These are phyloP conservation scores for Limnephilus rhombicus DNA, from an alignment of 2,888 invertebrate species.

Conservation along the genomic window DNA sequence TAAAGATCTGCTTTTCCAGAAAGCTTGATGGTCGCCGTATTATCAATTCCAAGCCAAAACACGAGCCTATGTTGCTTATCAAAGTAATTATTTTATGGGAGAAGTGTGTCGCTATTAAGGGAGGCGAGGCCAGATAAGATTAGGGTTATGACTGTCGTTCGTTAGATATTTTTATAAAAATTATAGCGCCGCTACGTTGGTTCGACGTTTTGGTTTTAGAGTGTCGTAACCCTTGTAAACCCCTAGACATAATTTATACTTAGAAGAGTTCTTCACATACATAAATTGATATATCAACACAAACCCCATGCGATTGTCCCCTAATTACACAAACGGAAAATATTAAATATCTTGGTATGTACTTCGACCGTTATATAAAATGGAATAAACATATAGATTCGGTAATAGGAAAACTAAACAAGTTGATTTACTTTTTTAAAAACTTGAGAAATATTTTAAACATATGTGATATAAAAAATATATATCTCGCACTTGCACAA, in stretches of 20 bases:
- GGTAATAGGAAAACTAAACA: no score
- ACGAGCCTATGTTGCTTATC: slow-evolving; percentile 52
- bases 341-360: no score
- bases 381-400: no score
- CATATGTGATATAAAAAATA: no score
- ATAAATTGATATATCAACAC: no score
- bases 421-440: no score
- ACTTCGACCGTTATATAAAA: no score
- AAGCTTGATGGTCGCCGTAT: slow-evolving; percentile 2
- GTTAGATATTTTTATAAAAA: slow-evolving; percentile 8
- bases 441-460: no score
- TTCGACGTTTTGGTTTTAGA: background rate
- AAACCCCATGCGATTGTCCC: no score
- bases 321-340: no score
- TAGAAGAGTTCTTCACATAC: background rate
- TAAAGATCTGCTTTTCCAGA: background rate
- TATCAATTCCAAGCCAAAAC: background rate
- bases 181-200: background rate
- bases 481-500: no score
- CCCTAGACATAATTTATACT: background rate
- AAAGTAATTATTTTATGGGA: slow-evolving; percentile 61
- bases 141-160: slow-evolving; percentile 9
- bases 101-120: slow-evolving; percentile 55
- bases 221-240: background rate
- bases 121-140: slow-evolving; percentile 45